Conservation (phyloP, 2,888 invertebrate species). For the Ephialtes manifestator region DNA sequence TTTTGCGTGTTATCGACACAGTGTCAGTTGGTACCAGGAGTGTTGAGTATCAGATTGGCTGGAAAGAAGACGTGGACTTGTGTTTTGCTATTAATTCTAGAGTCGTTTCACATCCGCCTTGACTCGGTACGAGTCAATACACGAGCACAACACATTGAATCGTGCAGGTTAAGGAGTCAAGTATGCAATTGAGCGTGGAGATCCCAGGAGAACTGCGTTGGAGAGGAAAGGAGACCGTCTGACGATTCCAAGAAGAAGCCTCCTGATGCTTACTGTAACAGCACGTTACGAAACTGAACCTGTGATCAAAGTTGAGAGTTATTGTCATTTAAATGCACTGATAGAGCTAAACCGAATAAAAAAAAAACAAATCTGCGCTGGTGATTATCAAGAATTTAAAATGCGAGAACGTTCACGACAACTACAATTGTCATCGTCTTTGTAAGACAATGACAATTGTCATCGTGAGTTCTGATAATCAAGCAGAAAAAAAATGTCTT, state of each 20-base stretch:
- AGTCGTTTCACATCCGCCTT: conserved; percentile 62
- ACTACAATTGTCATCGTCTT: background rate
- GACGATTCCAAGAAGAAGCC: conserved; percentile 40
- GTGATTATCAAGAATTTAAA: conserved; percentile 10
- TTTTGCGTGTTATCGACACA: background rate
- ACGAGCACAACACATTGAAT: conserved; percentile 36
- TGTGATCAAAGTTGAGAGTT: background rate
- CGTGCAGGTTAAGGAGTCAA: conserved; percentile 75
- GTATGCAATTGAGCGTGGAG: conserved; percentile 73
- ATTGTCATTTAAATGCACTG: conserved; percentile 2
- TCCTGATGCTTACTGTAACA: conserved; percentile 20
- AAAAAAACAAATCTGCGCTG: background rate
- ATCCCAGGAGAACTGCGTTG: conserved; percentile 35
- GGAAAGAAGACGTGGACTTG: conserved; percentile 2
- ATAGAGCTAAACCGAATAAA: conserved; percentile 18
- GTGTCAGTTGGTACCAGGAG: conserved; percentile 9
- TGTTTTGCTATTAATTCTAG: conserved; percentile 33
- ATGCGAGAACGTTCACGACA: conserved; percentile 4
- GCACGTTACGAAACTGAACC: conserved; percentile 58
- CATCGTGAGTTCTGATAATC: background rate
- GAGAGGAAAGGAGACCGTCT: conserved; percentile 12
- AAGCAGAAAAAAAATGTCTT: background rate
- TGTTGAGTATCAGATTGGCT: background rate
- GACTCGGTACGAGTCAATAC: conserved; percentile 20
- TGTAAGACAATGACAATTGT: background rate